Percentiles rank a stretch among this genome's conserved stretches.
These are phyloP conservation scores for Drosophila antonietae DNA, from an alignment of 2,888 invertebrate genomes.

Conservation along the genomic window DNA sequence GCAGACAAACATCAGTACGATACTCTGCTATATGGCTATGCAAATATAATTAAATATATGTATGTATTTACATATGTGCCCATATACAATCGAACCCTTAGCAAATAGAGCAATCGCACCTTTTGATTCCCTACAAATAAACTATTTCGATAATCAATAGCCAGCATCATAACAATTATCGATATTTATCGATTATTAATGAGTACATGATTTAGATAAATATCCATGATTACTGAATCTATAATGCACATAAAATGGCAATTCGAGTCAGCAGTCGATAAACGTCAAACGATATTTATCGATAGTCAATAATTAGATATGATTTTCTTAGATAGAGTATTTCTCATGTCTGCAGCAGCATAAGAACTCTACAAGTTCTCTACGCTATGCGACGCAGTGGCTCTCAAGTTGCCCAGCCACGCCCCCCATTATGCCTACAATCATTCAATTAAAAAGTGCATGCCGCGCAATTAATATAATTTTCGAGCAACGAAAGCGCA, in stretches of 20 bases:
- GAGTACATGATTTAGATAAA: no score
- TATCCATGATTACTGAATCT: no score
- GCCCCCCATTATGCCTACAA: constrained; percentile 61
- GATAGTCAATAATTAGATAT: background rate
- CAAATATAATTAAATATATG: no score
- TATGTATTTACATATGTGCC: no score
- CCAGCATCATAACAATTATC: background rate
- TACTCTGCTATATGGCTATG: background rate
- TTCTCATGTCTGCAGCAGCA: background rate
- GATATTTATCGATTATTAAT: background rate
- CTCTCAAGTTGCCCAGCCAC: constrained; percentile 33
- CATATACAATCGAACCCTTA: no score
- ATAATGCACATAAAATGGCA: no score
- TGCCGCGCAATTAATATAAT: constrained; percentile 67
- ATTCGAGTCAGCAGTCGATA: background rate
- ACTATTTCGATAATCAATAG: background rate
- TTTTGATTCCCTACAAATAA: background rate
- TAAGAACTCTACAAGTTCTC: background rate
- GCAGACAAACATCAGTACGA: background rate
- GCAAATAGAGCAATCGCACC: no score
- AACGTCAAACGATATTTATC: no score
- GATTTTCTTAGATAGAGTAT: background rate
- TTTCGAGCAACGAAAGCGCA: constrained; percentile 53
- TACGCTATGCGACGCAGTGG: background rate
- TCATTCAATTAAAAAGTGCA: constrained; percentile 77